Evolutionary conservation across 2,113 vertebrate species (phyloP).

Genomic region (Oriolus oriolus): DNA sequence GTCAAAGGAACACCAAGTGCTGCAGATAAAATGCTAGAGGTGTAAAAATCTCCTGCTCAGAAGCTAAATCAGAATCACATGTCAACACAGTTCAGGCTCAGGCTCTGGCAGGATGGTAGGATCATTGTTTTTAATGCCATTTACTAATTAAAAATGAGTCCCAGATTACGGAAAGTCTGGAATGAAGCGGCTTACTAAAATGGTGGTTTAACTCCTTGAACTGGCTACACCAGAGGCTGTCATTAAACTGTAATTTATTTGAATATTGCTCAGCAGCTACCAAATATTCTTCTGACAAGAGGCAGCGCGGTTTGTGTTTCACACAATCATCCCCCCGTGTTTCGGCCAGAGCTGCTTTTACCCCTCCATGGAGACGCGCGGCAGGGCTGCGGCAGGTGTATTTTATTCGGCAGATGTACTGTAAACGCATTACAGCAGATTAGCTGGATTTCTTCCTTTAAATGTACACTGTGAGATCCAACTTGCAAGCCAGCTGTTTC

Average conservation of each 20-base stretch:
- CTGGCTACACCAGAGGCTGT: background rate
- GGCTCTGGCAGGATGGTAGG: background rate
- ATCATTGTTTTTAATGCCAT: constrained; percentile 60
- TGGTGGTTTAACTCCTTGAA: background rate
- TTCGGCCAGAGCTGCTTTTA: background rate
- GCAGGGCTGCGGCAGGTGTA: background rate
- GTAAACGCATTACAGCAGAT: constrained; percentile 42
- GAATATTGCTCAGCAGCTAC: background rate
- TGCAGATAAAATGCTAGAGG: background rate
- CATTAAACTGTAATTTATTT: background rate
- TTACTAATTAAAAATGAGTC: constrained; percentile 50
- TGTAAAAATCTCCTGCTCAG: constrained; percentile 16
- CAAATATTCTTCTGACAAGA: background rate
- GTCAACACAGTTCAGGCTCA: constrained; percentile 14
- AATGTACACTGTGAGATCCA: constrained; percentile 20
- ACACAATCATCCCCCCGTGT: accelerated
- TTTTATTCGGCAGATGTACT: background rate
- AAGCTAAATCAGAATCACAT: constrained; percentile 41
- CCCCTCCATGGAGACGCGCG: background rate
- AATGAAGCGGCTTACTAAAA: background rate
- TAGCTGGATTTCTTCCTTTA: constrained; percentile 48
- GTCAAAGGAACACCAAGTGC: background rate
- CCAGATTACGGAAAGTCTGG: constrained; percentile 25
- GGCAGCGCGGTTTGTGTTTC: accelerated
- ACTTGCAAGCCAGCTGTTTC: constrained; percentile 19